Percentiles rank a stretch among this genome's conserved stretches.
Evolutionary conservation across 2,113 vertebrate species (phyloP).

Genomic region (Erythrocebus patas): DNA sequence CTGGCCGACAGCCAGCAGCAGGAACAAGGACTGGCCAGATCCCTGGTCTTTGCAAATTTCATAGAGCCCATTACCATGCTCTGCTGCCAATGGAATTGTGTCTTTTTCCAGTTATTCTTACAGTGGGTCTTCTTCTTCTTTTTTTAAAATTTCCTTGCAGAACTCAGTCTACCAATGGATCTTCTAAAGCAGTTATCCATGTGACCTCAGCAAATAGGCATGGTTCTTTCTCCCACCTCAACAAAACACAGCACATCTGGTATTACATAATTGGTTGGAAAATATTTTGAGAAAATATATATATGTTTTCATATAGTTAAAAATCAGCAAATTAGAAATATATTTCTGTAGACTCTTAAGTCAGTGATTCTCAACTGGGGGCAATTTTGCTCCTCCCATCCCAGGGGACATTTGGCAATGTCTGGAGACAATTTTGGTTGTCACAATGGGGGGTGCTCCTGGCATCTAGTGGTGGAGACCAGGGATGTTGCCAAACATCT

Average conservation of each 20-base stretch:
- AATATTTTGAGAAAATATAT: background rate
- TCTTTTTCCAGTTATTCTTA: slow-evolving; percentile 66
- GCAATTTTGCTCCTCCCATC: background rate
- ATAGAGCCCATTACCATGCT: slow-evolving; percentile 59
- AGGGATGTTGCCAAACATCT: background rate
- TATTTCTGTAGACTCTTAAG: background rate
- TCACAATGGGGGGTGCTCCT: background rate
- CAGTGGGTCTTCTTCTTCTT: background rate
- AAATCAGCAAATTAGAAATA: background rate
- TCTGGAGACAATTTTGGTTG: background rate
- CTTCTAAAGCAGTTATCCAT: background rate
- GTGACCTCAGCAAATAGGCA: background rate
- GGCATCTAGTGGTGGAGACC: background rate
- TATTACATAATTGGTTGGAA: background rate
- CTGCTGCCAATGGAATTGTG: slow-evolving; percentile 32
- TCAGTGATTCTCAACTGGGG: background rate
- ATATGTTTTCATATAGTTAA: background rate
- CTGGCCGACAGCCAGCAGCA: background rate
- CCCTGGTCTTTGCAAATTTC: slow-evolving; percentile 26
- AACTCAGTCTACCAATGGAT: background rate
- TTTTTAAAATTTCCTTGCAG: too few species aligned
- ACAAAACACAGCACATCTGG: background rate
- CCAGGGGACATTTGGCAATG: background rate
- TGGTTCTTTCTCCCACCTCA: background rate
- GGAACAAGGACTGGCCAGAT: slow-evolving; percentile 7